Evolutionary conservation across 2,888 invertebrate species (phyloP).

Genomic region (Slavum lentiscoides): DNA sequence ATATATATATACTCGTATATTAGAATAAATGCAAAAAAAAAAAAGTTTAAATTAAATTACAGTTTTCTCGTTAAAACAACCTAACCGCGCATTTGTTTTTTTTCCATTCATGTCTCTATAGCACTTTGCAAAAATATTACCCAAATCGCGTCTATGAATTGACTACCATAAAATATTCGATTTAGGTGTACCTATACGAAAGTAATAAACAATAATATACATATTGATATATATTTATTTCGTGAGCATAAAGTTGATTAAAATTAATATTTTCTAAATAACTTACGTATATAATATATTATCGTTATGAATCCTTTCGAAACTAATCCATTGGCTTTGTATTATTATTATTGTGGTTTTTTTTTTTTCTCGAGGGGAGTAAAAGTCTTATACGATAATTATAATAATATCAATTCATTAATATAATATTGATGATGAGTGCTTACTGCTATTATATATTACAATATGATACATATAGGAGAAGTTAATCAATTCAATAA

Average conservation of each 20-base stretch:
- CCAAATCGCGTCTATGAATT: too few species aligned
- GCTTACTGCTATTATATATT: not conserved
- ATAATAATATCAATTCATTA: not conserved
- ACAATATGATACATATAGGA: too few species aligned
- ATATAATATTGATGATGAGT: not conserved
- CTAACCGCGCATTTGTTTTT: too few species aligned
- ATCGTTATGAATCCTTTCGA: not conserved
- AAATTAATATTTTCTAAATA: not conserved
- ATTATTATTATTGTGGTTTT: not conserved
- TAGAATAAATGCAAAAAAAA: too few species aligned
- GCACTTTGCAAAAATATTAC: too few species aligned
- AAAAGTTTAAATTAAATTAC: too few species aligned
- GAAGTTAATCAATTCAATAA: not conserved
- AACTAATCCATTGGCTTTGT: not conserved
- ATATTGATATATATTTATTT: not conserved
- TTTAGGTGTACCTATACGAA: too few species aligned
- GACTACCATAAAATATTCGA: too few species aligned
- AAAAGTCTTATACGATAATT: slow-evolving; percentile 20
- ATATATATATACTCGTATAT: too few species aligned
- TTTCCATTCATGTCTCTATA: too few species aligned
- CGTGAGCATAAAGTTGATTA: not conserved
- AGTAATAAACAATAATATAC: not conserved
- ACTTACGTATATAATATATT: not conserved
- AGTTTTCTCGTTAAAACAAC: too few species aligned
- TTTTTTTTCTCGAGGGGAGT: slow-evolving; percentile 35